Base-by-base conservation (phyloP, 1,140 invertebrate species). In the Drosophila serrata region DNA sequence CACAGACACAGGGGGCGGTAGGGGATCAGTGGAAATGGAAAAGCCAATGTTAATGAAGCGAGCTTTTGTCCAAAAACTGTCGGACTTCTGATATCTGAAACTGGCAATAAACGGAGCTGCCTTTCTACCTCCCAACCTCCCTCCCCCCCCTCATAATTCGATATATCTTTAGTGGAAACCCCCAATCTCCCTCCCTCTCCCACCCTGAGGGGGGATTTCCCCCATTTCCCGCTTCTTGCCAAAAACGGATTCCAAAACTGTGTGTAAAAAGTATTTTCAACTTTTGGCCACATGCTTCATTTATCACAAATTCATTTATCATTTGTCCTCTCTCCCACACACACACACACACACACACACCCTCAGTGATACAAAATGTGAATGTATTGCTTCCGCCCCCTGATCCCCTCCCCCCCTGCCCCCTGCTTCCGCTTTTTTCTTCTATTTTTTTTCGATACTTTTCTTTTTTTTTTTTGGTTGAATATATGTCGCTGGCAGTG, bases 231-330 rank as follows among this genome's bases (percentile, higher is more conserved):
- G 12, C 17, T 22, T 1, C 19, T 55, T 22, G 51, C 51, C 51
- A 55, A 42, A 63, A 63, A 63, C 61, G 49, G 48, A 69, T 57
- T 69, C 65, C 65, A 57, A 72, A 69, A 72, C 64, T 67, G 79
- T 62, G 70, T 82, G 79, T 76, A 79, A 90, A 90, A 85, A 90
- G 81, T 90, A 90, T 90, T 90, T 90, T 84, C 81, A 90, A 90
- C 85, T 90, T 90, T 90, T 90, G 77, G 85, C 85, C 86, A 90
- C 81, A 90, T 90, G 86, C 87, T 90, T 90, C 86, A 90, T 90
- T 90, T 90, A 90, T 65, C 62, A 63, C 62, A 79, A 79, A 79
- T 79, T 79, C 77, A 74, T 64, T 79, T 64, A 63, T 77, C 74
- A 82, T 65, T 61, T 82, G 68, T 61, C 74, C 53, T 37, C 58